phyloP scores from a whole-genome alignment of 2,797 vertebrate genomes.

The Melanotaenia trifasciata region DNA sequence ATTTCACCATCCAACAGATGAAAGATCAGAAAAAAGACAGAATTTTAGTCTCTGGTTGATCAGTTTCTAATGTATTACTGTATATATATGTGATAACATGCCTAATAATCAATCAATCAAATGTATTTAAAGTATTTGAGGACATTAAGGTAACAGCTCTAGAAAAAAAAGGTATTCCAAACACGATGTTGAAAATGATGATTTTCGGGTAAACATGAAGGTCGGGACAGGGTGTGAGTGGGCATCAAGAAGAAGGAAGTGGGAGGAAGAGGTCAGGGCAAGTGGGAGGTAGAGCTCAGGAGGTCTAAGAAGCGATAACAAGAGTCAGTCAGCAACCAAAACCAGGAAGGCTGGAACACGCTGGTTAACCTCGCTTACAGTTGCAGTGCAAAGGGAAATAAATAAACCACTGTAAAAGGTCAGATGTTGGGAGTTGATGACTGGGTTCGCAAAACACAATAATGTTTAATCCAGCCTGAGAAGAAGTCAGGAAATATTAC shows the following conservation, averaged over 20 bases:
- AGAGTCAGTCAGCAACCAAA: constrained; percentile 17
- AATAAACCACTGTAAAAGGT: not conserved
- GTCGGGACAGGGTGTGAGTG: no score
- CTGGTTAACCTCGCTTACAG: not conserved
- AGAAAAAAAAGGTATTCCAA: not conserved
- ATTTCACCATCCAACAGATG: not conserved
- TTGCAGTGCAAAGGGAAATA: not conserved
- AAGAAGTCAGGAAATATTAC: no score
- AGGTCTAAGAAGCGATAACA: not conserved
- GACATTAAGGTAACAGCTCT: no score
- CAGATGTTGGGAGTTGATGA: no score
- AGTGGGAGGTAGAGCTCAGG: not conserved
- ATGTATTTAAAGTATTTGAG: no score
- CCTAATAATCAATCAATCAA: no score
- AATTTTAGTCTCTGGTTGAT: not conserved
- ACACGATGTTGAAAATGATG: no score
- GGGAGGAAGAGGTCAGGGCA: not conserved
- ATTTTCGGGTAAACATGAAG: not conserved
- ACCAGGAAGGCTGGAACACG: constrained; percentile 12
- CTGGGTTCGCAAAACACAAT: no score
- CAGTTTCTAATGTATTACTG: no score
- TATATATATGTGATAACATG: no score
- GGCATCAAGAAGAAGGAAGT: not conserved
- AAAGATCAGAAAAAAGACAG: not conserved
- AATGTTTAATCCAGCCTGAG: no score